A percentile compares a stretch with the other conserved stretches of the same genome.
These are phyloP conservation scores for Pachydiplax longipennis DNA, from an alignment of 2,888 invertebrate species.

Conservation along the genomic window DNA sequence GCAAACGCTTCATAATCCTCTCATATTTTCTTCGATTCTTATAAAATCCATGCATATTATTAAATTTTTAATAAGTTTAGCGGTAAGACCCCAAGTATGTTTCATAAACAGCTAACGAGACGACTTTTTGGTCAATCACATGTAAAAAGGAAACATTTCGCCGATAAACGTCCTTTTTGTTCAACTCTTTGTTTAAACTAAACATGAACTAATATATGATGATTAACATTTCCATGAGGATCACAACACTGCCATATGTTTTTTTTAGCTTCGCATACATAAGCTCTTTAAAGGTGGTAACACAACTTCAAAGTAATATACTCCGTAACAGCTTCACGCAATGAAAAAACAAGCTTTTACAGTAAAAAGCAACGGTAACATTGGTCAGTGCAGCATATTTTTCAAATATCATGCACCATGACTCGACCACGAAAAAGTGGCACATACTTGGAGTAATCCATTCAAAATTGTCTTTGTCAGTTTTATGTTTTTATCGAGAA, in stretches of 20 bases:
- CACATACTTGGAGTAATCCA: conserved; percentile 35
- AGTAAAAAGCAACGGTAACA: conserved; percentile 23
- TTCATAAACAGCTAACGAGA: conserved; percentile 30
- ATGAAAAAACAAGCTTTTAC: conserved; percentile 16
- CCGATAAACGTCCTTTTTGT: neutral
- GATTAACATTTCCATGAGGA: conserved; percentile 8
- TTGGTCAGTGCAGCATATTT: conserved; percentile 7
- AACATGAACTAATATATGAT: conserved; percentile 19
- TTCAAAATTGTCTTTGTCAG: neutral
- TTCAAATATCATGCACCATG: neutral
- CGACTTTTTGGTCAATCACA: neutral
- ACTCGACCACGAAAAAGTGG: neutral
- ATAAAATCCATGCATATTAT: conserved; percentile 14
- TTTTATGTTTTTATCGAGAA: neutral
- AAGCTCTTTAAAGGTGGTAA: conserved; percentile 26
- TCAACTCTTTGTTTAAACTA: neutral
- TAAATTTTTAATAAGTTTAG: conserved; percentile 5
- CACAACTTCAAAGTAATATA: conserved; percentile 5
- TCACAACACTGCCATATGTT: conserved; percentile 42
- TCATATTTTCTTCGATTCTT: neutral
- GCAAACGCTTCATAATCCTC: neutral
- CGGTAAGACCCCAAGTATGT: conserved; percentile 39
- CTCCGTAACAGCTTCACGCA: conserved; percentile 6
- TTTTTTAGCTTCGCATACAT: conserved; percentile 33
- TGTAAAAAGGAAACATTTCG: neutral